phyloP scores from a whole-genome alignment of 2,113 vertebrate genomes.

The Chionomys nivalis region DNA sequence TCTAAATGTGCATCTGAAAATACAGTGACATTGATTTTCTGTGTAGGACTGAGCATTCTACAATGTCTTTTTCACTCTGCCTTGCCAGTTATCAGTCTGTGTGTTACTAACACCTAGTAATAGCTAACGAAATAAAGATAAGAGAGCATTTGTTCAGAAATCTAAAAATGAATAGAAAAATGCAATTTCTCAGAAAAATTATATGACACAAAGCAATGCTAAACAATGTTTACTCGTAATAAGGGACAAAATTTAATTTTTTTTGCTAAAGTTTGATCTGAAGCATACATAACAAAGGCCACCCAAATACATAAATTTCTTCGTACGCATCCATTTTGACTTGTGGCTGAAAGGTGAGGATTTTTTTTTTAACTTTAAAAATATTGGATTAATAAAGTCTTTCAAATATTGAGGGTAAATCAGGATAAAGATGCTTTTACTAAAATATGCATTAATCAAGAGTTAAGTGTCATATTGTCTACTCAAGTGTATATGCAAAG shows the following conservation, averaged over 20 bases:
- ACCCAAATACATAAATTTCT: background rate
- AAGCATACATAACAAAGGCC: background rate
- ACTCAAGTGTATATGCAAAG: no score
- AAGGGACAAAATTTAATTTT: background rate
- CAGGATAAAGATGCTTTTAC: no score
- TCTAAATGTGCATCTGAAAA: background rate
- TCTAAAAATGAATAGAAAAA: background rate
- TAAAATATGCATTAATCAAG: no score
- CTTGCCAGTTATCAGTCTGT: background rate
- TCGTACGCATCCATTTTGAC: background rate
- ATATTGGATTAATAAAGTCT: background rate
- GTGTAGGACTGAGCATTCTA: background rate
- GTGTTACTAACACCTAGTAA: background rate
- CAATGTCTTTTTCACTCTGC: background rate
- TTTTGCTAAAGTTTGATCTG: background rate
- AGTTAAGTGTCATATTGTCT: no score
- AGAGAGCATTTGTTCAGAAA: background rate
- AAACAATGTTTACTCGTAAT: background rate
- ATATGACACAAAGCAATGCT: background rate
- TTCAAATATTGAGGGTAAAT: no score
- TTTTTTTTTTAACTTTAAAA: background rate
- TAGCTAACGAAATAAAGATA: background rate
- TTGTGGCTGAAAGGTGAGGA: background rate
- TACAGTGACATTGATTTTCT: background rate
- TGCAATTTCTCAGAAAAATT: background rate